These are phyloP conservation scores for Euzophera pinguis DNA, from an alignment of 2,888 invertebrate genomes.

Conservation along the genomic window DNA sequence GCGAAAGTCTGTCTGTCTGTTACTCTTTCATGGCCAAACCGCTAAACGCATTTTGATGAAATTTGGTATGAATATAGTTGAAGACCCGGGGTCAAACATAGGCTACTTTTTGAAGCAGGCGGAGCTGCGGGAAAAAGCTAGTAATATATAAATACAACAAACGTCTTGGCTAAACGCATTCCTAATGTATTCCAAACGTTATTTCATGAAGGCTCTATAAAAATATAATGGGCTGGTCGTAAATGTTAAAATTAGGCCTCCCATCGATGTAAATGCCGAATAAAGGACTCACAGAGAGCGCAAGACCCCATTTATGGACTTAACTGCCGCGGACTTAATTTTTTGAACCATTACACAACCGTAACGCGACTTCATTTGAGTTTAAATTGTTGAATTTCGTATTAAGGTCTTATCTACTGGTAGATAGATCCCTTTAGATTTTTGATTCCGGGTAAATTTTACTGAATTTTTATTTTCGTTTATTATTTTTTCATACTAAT, in stretches of 20 bases:
- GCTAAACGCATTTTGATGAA: too few relatives aligned
- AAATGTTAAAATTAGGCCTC: conserved; percentile 62
- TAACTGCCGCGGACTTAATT: conserved; percentile 53
- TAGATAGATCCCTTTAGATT: conserved; percentile 38
- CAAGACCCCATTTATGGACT: conserved; percentile 41
- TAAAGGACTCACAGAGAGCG: conserved; percentile 37
- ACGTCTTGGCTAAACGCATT: conserved; percentile 50
- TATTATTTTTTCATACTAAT: background rate
- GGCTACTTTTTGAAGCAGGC: too few relatives aligned
- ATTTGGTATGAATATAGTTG: too few relatives aligned
- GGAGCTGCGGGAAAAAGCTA: too few relatives aligned
- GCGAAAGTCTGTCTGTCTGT: too few relatives aligned
- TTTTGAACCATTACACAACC: conserved; percentile 49
- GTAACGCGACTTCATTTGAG: conserved; percentile 37
- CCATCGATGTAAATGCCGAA: conserved; percentile 58
- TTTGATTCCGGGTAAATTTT: conserved; percentile 14
- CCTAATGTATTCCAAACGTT: conserved; percentile 70
- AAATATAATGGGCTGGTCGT: conserved; percentile 64
- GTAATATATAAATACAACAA: too few relatives aligned
- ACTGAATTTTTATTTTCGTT: background rate
- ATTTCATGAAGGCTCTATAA: conserved; percentile 72
- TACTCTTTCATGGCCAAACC: too few relatives aligned
- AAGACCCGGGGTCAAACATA: too few relatives aligned
- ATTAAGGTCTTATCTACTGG: conserved; percentile 30
- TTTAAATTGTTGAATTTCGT: conserved; percentile 41